phyloP scores from a whole-genome alignment of 2,797 vertebrate genomes.

The Smutsia gigantea region DNA sequence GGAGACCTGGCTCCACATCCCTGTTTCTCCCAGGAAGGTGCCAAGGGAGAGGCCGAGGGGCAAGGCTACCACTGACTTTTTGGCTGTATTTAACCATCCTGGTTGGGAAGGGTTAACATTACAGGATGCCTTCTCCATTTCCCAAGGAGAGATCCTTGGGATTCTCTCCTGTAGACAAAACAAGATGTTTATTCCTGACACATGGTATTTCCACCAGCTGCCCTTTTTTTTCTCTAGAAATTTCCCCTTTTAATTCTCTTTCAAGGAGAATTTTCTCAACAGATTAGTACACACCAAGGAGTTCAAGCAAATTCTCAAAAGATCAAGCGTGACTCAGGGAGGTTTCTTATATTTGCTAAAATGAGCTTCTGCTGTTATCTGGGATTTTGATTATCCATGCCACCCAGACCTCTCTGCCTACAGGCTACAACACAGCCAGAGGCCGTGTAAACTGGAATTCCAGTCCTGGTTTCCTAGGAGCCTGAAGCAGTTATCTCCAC shows the following conservation, averaged over 20 bases:
- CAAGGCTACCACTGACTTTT: not conserved
- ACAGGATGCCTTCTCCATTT: not conserved
- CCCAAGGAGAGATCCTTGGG: not conserved
- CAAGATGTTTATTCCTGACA: not conserved
- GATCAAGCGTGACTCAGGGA: not conserved
- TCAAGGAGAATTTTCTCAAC: not conserved
- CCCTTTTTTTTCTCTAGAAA: not conserved
- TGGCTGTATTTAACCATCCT: not conserved
- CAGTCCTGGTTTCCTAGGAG: not conserved
- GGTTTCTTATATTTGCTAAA: not conserved
- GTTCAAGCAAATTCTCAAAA: not conserved
- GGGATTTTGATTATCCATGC: not conserved
- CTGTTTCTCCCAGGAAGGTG: not conserved
- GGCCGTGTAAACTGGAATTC: not conserved
- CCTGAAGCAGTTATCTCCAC: slow-evolving; percentile 5
- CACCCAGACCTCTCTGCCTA: not conserved
- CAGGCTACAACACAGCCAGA: not conserved
- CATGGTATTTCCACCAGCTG: not conserved
- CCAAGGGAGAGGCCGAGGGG: not conserved
- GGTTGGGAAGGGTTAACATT: not conserved
- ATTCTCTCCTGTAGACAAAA: not conserved
- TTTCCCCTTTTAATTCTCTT: not conserved
- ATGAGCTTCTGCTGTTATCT: not conserved
- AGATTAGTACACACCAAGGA: not conserved
- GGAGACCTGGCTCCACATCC: not conserved